phyloP scores from a whole-genome alignment of 1,140 invertebrate species.

The Aphelinus certus region DNA sequence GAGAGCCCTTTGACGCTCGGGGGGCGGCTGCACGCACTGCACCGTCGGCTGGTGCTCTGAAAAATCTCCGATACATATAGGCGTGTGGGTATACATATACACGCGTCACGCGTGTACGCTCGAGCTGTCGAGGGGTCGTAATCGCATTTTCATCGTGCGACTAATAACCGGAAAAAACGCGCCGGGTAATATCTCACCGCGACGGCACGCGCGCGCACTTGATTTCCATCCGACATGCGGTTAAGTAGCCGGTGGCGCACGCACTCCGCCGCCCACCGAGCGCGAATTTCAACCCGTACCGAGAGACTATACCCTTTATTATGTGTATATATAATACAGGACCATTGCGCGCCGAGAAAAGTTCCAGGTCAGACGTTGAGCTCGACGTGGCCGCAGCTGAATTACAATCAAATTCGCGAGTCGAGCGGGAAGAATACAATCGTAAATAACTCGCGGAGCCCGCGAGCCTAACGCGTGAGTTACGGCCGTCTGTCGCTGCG shows the following conservation, averaged over 20 bases:
- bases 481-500: not conserved
- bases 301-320: too few species aligned
- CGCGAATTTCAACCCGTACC: too few species aligned
- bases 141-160: conserved; percentile 32
- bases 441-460: conserved; percentile 25
- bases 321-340: too few species aligned
- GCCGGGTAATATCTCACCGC: not conserved
- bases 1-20: conserved; percentile 15
- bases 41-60: conserved; percentile 4
- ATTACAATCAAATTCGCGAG: conserved; percentile 30
- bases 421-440: conserved; percentile 17
- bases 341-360: too few species aligned
- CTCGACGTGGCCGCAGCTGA: not conserved
- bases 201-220: too few species aligned
- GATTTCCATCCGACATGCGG: too few species aligned
- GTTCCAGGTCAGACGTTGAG: too few species aligned
- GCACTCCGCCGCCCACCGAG: too few species aligned
- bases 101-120: not conserved
- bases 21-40: not conserved
- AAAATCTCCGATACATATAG: conserved; percentile 29
- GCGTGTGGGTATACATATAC: not conserved
- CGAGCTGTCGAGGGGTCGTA: conserved; percentile 15
- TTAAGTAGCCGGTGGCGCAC: too few species aligned
- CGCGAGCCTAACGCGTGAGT: conserved; percentile 26
- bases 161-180: conserved; percentile 14